Conservation (phyloP, 2,888 invertebrate species). For the Tinea trinotella region DNA sequence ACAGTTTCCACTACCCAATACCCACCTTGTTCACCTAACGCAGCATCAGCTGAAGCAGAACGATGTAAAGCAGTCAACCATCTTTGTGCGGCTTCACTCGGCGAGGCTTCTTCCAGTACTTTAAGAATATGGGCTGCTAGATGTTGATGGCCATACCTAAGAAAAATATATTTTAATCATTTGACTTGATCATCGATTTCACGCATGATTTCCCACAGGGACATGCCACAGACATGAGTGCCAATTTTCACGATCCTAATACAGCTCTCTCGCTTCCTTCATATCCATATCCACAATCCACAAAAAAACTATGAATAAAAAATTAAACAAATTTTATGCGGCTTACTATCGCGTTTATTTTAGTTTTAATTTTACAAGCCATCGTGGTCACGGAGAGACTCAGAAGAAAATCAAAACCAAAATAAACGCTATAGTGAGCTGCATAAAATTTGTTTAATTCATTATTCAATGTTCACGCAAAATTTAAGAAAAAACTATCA, state of each 20-base stretch:
- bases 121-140: conserved; percentile 77
- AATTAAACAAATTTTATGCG: not conserved
- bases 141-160: conserved; percentile 82
- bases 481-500: no score
- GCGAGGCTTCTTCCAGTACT: conserved; percentile 77
- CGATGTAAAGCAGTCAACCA: conserved; percentile 88
- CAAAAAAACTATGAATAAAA: no score
- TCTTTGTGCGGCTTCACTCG: conserved; percentile 90
- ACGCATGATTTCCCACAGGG: no score
- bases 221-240: no score
- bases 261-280: not conserved
- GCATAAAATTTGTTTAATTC: no score
- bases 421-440: no score
- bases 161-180: not conserved
- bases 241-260: not conserved
- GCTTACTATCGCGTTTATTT: no score
- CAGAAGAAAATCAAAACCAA: no score
- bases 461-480: no score
- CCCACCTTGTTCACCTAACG: conserved; percentile 69
- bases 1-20: not conserved
- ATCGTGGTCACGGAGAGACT: no score
- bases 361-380: no score
- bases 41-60: conserved; percentile 81
- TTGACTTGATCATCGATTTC: no score
- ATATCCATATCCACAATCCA: not conserved